phyloP scores from a whole-genome alignment of 2,113 vertebrate genomes.

The Carassius auratus region DNA sequence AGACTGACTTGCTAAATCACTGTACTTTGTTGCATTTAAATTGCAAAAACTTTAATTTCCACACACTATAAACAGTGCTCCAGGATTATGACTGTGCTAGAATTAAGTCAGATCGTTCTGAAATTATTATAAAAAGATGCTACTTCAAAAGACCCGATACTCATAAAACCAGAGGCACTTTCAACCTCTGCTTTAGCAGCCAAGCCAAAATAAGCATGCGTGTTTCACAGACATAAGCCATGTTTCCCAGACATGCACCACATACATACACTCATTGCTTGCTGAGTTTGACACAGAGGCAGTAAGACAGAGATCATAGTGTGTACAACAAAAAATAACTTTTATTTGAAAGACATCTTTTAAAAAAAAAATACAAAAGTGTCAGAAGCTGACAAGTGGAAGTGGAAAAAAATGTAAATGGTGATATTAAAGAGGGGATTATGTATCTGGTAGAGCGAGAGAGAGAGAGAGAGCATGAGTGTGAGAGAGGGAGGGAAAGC shows the following conservation, averaged over 20 bases:
- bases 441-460: not conserved
- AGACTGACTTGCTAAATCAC: not conserved
- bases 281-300: not conserved
- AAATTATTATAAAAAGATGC: conserved; percentile 34
- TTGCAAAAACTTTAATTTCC: not conserved
- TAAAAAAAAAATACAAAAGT: conserved; percentile 18
- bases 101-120: not conserved
- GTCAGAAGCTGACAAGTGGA: conserved; percentile 32
- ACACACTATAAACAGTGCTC: not conserved
- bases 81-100: not conserved
- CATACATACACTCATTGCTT: not conserved
- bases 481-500: conserved; percentile 6
- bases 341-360: conserved; percentile 48
- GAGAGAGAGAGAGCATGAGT: not conserved
- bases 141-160: conserved; percentile 23
- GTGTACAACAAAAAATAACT: not conserved
- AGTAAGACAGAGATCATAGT: conserved; percentile 3
- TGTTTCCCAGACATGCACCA: not conserved
- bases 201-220: conserved; percentile 20
- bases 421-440: conserved; percentile 31
- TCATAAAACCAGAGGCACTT: not conserved
- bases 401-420: conserved; percentile 9
- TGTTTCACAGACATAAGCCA: not conserved
- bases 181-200: not conserved
- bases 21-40: not conserved